These are phyloP conservation scores for Tamias sibiricus DNA, from an alignment of 2,113 vertebrate genomes.

Conservation along the genomic window DNA sequence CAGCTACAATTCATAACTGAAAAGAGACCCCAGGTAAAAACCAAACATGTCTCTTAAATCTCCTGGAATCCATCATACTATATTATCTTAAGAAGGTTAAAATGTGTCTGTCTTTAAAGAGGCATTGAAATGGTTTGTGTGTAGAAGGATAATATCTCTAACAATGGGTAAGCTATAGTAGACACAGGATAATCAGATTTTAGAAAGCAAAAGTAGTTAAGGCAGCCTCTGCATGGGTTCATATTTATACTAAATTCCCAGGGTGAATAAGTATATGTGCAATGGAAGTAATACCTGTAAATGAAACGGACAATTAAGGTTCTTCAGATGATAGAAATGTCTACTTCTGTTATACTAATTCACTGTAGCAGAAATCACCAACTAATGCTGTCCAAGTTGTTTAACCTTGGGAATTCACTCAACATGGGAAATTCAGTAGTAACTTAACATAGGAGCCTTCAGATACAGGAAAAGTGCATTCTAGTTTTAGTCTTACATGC, in stretches of 20 bases:
- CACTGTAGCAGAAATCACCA: background rate
- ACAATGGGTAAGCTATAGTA: background rate
- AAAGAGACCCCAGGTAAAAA: background rate
- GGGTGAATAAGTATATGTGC: fast-evolving
- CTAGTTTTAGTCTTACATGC: background rate
- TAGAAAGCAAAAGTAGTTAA: background rate
- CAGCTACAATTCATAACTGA: background rate
- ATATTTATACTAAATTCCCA: background rate
- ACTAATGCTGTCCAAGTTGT: background rate
- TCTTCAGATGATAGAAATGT: background rate
- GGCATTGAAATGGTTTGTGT: background rate
- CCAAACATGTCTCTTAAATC: background rate
- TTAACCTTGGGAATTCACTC: background rate
- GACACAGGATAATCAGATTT: background rate
- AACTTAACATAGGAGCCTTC: background rate
- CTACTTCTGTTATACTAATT: background rate
- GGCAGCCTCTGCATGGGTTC: background rate
- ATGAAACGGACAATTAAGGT: background rate
- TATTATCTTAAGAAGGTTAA: background rate
- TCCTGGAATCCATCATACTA: background rate
- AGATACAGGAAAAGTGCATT: background rate
- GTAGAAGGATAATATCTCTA: background rate
- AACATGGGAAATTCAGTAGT: background rate
- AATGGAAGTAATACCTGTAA: background rate
- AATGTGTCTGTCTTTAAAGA: background rate